These are phyloP conservation scores for Gulo gulo DNA, from an alignment of 2,113 vertebrate species.

Conservation along the genomic window DNA sequence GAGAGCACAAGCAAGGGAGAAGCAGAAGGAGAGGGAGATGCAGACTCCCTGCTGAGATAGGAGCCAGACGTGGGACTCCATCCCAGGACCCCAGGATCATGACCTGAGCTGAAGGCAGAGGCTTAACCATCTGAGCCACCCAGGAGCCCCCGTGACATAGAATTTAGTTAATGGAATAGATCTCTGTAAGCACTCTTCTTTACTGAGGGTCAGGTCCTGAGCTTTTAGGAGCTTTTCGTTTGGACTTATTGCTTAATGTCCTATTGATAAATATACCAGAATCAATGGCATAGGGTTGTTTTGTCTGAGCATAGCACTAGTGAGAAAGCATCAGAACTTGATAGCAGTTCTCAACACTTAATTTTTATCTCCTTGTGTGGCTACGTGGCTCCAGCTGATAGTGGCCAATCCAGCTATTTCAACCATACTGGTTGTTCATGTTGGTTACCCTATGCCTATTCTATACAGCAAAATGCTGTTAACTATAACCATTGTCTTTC, in stretches of 20 bases:
- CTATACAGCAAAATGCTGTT: background rate
- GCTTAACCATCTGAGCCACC: background rate
- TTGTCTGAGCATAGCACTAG: background rate
- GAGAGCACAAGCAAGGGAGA: background rate
- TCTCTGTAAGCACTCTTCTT: background rate
- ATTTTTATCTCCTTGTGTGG: background rate
- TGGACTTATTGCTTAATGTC: background rate
- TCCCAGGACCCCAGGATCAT: background rate
- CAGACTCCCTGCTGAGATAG: background rate
- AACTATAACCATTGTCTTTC: background rate
- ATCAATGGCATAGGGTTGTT: background rate
- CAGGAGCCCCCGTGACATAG: background rate
- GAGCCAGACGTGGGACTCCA: background rate
- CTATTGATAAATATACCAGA: background rate
- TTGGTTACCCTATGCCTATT: background rate
- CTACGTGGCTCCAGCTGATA: background rate
- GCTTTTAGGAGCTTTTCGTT: background rate
- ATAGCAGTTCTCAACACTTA: background rate
- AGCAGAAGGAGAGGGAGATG: background rate
- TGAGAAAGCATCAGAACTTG: background rate
- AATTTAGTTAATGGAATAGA: background rate
- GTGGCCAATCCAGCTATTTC: background rate
- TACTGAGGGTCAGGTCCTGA: background rate
- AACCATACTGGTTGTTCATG: background rate
- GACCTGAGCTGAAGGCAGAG: background rate